Conservation (phyloP, 1,140 invertebrate species). For the Diuraphis noxia region DNA sequence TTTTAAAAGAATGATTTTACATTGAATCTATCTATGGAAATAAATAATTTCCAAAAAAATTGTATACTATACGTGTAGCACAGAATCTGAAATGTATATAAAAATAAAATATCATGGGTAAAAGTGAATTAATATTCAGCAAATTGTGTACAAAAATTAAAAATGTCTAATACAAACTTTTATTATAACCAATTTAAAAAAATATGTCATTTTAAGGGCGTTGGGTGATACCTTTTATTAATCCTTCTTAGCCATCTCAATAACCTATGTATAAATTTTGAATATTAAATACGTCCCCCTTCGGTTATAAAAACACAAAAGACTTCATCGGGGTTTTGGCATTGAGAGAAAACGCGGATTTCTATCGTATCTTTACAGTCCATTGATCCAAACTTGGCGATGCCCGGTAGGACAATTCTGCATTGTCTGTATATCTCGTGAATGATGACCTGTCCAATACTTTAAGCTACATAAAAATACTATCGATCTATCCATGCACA, state of each 20-base stretch:
- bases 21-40: background rate
- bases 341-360: conserved; percentile 48
- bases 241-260: conserved; percentile 31
- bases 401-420: conserved; percentile 43
- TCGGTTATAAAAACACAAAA: conserved; percentile 39
- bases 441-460: conserved; percentile 53
- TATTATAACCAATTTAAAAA: background rate
- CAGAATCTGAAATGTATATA: no score
- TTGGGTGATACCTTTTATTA: background rate
- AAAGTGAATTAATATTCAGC: background rate
- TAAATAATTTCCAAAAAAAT: no score
- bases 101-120: background rate
- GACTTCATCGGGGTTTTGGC: conserved; percentile 38
- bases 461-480: conserved; percentile 30
- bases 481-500: background rate
- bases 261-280: conserved; percentile 15
- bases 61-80: no score
- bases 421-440: conserved; percentile 33
- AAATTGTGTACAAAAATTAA: background rate
- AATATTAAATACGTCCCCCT: conserved; percentile 39
- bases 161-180: background rate
- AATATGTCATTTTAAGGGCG: background rate
- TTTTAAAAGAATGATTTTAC: background rate
- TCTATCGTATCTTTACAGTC: conserved; percentile 53
- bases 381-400: conserved; percentile 50